Evolutionary conservation across 2,797 vertebrate genomes (phyloP).

Genomic region (Enteromius paludinosus): DNA sequence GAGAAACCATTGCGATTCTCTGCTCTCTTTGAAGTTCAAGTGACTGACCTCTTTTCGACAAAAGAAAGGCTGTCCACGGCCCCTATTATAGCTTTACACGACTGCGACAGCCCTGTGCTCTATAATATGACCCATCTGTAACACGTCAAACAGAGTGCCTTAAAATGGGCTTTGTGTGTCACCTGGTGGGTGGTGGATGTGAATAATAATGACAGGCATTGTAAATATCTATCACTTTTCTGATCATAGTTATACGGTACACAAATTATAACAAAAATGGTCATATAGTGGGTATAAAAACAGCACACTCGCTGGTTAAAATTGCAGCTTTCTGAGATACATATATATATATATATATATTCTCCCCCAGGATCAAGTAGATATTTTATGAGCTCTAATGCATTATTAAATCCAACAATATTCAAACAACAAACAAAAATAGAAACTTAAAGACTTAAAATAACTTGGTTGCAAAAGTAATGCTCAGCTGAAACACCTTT

Average conservation of each 20-base stretch:
- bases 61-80: constrained; percentile 6
- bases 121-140: constrained; percentile 15
- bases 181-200: background rate
- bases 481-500: background rate
- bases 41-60: constrained; percentile 29
- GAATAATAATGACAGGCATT: constrained; percentile 10
- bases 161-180: constrained; percentile 15
- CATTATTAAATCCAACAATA: background rate
- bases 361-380: background rate
- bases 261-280: background rate
- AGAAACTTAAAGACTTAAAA: background rate
- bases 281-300: background rate
- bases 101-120: background rate
- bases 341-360: no score
- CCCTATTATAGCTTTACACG: constrained; percentile 24
- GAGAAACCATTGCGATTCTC: constrained; percentile 31
- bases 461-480: background rate
- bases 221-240: background rate
- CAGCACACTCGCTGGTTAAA: background rate
- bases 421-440: background rate
- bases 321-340: background rate
- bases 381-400: background rate
- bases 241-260: background rate
- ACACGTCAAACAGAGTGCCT: constrained; percentile 17
- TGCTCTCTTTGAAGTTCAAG: constrained; percentile 9